phyloP scores from a whole-genome alignment of 2,113 vertebrate genomes.

The Sula dactylatra region DNA sequence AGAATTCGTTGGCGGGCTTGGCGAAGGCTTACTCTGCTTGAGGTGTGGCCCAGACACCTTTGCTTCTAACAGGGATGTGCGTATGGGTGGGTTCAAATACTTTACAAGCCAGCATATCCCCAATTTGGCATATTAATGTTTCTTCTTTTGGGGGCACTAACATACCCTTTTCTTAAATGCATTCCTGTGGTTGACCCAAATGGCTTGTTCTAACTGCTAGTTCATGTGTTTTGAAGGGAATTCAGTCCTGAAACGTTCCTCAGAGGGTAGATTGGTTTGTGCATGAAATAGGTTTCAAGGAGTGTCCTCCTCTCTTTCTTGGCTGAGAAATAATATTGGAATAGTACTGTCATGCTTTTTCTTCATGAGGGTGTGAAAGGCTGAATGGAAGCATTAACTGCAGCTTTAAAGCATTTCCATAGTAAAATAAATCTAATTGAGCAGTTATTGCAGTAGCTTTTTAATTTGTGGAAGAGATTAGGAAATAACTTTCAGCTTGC shows the following conservation, averaged over 20 bases:
- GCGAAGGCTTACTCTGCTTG: not conserved
- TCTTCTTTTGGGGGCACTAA: not conserved
- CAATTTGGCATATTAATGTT: not conserved
- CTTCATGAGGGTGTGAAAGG: constrained; percentile 35
- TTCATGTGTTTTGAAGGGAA: constrained; percentile 2
- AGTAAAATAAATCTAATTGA: constrained; percentile 70
- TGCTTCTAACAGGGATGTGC: not conserved
- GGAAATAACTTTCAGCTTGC: constrained; percentile 67
- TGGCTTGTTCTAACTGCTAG: not conserved
- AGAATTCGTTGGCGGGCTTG: constrained; percentile 37
- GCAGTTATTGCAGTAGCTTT: constrained; percentile 67
- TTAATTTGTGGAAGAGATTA: constrained; percentile 70
- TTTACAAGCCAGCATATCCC: not conserved
- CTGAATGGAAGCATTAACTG: constrained; percentile 54
- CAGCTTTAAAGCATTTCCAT: constrained; percentile 60
- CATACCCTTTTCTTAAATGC: constrained; percentile 2
- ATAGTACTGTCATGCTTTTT: not conserved
- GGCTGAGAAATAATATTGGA: not conserved
- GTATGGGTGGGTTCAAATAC: not conserved
- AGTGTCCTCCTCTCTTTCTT: constrained; percentile 16
- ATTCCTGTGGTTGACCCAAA: not conserved
- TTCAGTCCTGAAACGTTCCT: not conserved
- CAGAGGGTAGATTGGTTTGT: not conserved
- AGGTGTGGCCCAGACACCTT: constrained; percentile 2
- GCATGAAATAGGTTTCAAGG: not conserved